Evolutionary conservation across 1,140 invertebrate genomes (phyloP), one percentile per base, ranked within the genome.

Genomic region (Paracyclopina nana): DNA sequence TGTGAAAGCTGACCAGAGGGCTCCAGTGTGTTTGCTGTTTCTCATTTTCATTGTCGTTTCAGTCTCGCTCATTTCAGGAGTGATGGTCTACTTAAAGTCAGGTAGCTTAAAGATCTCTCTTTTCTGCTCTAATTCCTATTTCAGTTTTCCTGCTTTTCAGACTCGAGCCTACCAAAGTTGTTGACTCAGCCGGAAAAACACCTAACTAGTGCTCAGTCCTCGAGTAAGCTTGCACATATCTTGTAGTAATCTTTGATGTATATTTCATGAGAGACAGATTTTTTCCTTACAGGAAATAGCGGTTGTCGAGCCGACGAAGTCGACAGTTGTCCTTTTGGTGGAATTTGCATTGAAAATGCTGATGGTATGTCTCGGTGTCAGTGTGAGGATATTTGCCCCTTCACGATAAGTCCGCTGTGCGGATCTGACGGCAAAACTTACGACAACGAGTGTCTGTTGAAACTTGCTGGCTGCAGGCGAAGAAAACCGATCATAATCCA

Each of bases 381-480:
- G 8, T 38, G 34, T 20, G 34, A 38, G 9, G 34, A 38, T 38
- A 61, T 76, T 76, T 9, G 66, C 70, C 31, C 60, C 65, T 41
- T 70, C 68, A 61, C 71, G 74, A 24, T 61, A 66, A 27, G 60
- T 16, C 64, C 68, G 55, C 76, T 84, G 52, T 84, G 80, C 62
- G 81, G 79, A 20, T 77, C 73, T 20, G 75, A 84, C 62, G 75
- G 75, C 9, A 63, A 73, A 6, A 82, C 79, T 28, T 85, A 85
- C 61, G 61, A 67, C 14, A 81, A 72, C 59, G 79, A 83, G 60
- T 86, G 82, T 62, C 70, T 75, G 49, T 63, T 85, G 58, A 66
- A 68, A 55, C 66, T 69, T 43, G 63, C 61, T 16, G 72, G 79
- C 16, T 84, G 81, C 61, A 67, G 65, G 27, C 70, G 72, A 28